Conservation (phyloP, 2,113 vertebrate species). For the Epinephelus cyanopodus region DNA sequence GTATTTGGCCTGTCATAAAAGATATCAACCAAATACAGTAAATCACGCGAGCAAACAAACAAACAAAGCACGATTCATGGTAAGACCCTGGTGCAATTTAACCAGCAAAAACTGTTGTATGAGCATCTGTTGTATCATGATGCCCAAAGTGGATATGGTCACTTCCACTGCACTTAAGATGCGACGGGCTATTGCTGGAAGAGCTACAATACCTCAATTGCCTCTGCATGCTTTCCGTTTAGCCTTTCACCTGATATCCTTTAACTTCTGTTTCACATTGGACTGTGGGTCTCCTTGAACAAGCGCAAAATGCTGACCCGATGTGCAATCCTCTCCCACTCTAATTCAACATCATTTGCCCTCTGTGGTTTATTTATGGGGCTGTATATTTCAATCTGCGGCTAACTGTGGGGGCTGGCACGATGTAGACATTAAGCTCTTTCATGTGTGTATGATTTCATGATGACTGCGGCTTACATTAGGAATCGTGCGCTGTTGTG, state of each 20-base stretch:
- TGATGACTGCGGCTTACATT: constrained; percentile 36
- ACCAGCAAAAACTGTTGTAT: background rate
- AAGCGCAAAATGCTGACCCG: constrained; percentile 30
- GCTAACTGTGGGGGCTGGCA: constrained; percentile 27
- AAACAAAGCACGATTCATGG: too few species aligned
- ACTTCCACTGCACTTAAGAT: background rate
- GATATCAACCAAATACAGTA: too few species aligned
- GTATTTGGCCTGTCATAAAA: too few species aligned
- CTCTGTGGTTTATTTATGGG: constrained; percentile 37
- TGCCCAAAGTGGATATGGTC: background rate
- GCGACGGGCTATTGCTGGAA: background rate
- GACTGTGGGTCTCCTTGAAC: constrained; percentile 19
- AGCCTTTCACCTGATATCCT: constrained; percentile 23
- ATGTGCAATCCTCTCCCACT: constrained; percentile 26
- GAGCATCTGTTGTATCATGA: background rate
- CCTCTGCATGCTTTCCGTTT: constrained; percentile 2
- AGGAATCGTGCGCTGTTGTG: constrained; percentile 1
- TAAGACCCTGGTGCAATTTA: background rate
- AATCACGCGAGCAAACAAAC: background rate
- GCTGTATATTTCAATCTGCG: constrained; percentile 41
- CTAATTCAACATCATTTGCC: constrained; percentile 39
- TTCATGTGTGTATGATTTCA: constrained; percentile 32
- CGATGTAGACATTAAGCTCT: constrained; percentile 24
- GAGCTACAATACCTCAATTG: background rate
- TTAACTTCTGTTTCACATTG: constrained; percentile 27